Evolutionary conservation across 2,797 vertebrate genomes (phyloP), one percentile per base, ranked within the genome.

Genomic region (Peromyscus attwateri): DNA sequence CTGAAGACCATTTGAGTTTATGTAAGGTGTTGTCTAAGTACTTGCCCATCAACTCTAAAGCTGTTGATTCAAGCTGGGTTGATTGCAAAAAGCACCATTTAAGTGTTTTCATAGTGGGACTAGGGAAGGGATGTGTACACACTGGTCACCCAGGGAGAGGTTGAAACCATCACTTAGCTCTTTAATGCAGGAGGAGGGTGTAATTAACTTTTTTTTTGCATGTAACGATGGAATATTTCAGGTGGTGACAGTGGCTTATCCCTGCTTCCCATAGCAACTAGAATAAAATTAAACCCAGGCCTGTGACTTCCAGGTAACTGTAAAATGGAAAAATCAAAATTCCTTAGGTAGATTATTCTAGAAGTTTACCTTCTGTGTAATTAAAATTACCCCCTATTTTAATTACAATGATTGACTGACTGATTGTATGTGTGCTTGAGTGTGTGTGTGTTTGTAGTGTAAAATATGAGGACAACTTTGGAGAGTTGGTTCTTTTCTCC

Each of bases 141-240:
- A 97, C 97, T 96, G 97, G 98, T 98, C 91, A 14, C 97, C 97
- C 87, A 97, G 98, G 97, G 98, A 98, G 98, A 98, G 95, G 98
- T 91, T 98, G 97, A 98, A 97, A 96, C 96, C 98, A 97, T 98
- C 97, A 96, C 97, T 98, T 98, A 6, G 16, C 97, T 98, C 94
- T 98, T 98, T 98, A 98, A 98, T 96, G 94, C 97, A 98, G 98
- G 97, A 97, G 98, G 97, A 96, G 97, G 97, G 97, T 97, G 97
- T 98, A 97, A 94, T 96, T 93, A 97, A 96, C 75, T 85, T 79
- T 12, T 82, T 9, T 82, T 97, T 6, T 52, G 95, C 97, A 97
- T 97, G 92, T 98, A 85, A 97, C 96, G 97, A 94, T 93, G 76
- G 57, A 98, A 94, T 98, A 31, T 95, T 98, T 98, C 97, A 97